Evolutionary conservation across 1,140 invertebrate genomes (phyloP).

Genomic region (Heliconius melpomene): DNA sequence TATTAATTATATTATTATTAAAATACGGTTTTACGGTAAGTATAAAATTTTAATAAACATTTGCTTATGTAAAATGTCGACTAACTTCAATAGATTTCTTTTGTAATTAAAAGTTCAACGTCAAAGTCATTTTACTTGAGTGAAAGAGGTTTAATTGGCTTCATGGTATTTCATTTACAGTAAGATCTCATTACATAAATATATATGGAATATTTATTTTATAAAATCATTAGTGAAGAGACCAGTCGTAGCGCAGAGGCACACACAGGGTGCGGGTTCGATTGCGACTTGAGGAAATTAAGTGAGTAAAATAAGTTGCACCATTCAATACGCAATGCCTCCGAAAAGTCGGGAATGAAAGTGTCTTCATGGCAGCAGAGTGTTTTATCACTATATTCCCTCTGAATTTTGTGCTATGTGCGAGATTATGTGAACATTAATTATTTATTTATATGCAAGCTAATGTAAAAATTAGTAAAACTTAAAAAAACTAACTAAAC

Average conservation of each 20-base stretch:
- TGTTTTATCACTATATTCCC: not conserved
- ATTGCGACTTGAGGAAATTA: too few species aligned
- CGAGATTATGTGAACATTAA: too few species aligned
- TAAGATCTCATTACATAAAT: not conserved
- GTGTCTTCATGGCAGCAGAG: not conserved
- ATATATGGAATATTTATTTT: not conserved
- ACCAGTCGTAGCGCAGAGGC: too few species aligned
- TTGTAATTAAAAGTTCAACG: conserved; percentile 3
- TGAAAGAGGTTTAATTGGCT: conserved; percentile 13
- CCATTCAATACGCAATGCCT: not conserved
- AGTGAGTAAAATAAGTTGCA: too few species aligned
- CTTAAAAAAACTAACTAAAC: not conserved
- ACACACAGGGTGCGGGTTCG: too few species aligned
- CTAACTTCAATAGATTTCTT: not conserved
- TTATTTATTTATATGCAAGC: too few species aligned
- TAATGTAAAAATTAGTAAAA: too few species aligned
- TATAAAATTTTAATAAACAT: not conserved
- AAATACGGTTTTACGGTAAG: not conserved
- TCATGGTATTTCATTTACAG: not conserved
- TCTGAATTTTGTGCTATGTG: too few species aligned
- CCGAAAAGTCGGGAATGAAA: not conserved
- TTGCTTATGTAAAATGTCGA: not conserved
- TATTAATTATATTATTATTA: not conserved
- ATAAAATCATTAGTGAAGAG: too few species aligned
- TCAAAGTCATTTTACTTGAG: not conserved